A percentile compares a stretch with the other conserved stretches of the same genome.
Evolutionary conservation across 1,140 invertebrate genomes (phyloP).

Genomic region (Drosophila yakuba): DNA sequence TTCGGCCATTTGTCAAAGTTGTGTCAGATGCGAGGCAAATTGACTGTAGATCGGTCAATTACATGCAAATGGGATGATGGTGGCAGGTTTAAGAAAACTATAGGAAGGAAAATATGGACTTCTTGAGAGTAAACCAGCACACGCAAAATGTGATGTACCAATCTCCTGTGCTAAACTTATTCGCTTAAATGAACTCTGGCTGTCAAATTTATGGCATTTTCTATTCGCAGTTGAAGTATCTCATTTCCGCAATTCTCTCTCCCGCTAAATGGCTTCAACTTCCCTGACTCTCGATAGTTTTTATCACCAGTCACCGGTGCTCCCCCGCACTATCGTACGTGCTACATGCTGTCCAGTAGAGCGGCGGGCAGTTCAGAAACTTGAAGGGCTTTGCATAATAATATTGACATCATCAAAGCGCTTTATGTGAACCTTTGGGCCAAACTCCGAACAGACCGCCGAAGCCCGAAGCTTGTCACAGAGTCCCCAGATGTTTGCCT

Average conservation of each 20-base stretch:
- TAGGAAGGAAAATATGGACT: neutral
- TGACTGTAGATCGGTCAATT: constrained; percentile 40
- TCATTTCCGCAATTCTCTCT: constrained; percentile 1
- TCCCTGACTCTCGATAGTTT: constrained; percentile 21
- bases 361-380: constrained; percentile 7
- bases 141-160: neutral
- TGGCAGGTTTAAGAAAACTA: neutral
- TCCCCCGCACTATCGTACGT: constrained; percentile 2
- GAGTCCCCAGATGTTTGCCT: constrained; percentile 52
- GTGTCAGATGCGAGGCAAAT: constrained; percentile 47
- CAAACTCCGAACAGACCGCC: constrained; percentile 8
- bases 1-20: constrained; percentile 67
- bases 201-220: neutral
- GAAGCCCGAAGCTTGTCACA: neutral
- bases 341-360: constrained; percentile 9
- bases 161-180: neutral
- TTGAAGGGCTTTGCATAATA: constrained; percentile 61
- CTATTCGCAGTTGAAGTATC: neutral
- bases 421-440: constrained; percentile 11
- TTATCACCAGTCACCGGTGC: neutral
- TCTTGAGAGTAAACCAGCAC: too few species aligned
- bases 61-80: constrained; percentile 22
- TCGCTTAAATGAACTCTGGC: neutral
- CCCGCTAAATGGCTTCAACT: neutral
- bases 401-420: constrained; percentile 66